Evolutionary conservation across 1,140 invertebrate genomes (phyloP), one percentile per base, ranked within the genome.

Genomic region (Palaemon carinicauda): DNA sequence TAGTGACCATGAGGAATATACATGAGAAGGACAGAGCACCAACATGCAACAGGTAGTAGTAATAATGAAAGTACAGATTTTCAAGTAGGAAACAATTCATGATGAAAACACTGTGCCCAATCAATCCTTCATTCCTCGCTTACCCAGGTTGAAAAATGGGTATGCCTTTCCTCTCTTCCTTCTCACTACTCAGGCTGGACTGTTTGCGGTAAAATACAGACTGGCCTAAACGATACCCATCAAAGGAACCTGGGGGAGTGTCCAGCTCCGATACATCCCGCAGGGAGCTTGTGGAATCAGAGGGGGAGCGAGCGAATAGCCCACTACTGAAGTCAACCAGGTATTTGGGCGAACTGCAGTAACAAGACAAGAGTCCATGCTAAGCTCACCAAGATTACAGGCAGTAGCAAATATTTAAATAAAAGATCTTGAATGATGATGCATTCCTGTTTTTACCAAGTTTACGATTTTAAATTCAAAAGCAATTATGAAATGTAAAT

Each of bases 331-430:
- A 92, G 90, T 93, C 92, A 50, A 96, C 96, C 94, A 96, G 94
- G 93, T 96, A 96, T 93, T 96, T 96, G 90, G 96, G 96, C 90
- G 96, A 96, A 93, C 96, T 96, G 90, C 90, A 60, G 78, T 81
- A 56, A 75, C 71, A 80, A 81, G 85, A 87, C 71, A 69, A 54
- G 71, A 86, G 27, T 86, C 78, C 83, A 86, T 86, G 83, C 83
- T 86, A 71, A 65, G 77, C 83, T 80, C 50, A 52, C 65, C 83
- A 80, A 56, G 52, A 65, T 86, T 80, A 80, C 75, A 86, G 75
- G 83, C 77, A 79, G 75, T 80, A 69, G 65, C 60, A 80, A 85
- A 86, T 71, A 52, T 56, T 41, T 3, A 1, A n/a, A n/a, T 71
- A 51, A 29, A 54, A 86, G 52, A 75, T 52, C 83, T 86, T 80